Conservation (phyloP, 2,113 vertebrate genomes). For the Tylochromis polylepis region DNA sequence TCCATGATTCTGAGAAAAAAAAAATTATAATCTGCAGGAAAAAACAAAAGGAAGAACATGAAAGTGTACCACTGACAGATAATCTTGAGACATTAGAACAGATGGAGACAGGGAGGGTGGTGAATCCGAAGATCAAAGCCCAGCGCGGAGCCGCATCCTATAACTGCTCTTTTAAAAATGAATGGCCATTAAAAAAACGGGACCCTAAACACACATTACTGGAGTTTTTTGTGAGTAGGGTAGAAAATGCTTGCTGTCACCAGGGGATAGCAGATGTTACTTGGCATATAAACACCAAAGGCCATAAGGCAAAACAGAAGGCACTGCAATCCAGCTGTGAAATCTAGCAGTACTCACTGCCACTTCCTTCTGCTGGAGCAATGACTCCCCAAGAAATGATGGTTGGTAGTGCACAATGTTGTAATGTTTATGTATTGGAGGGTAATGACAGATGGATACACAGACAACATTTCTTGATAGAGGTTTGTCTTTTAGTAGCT, state of each 20-base stretch:
- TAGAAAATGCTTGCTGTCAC: not conserved
- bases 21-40: not conserved
- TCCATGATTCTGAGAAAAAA: not conserved
- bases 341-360: not conserved
- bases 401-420: not conserved
- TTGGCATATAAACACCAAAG: not conserved
- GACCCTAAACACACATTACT: not conserved
- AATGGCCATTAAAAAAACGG: not conserved
- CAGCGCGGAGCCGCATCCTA: not conserved
- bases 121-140: not conserved
- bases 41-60: not conserved
- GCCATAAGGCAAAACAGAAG: not conserved
- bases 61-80: not conserved
- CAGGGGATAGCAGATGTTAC: not conserved
- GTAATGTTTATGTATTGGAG: not conserved
- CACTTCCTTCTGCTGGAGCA: not conserved
- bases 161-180: not conserved
- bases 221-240: not conserved
- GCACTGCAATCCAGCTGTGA: not conserved
- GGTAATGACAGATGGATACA: not conserved
- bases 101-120: not conserved
- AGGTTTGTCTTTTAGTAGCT: not conserved
- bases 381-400: not conserved
- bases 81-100: not conserved
- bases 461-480: not conserved